These are phyloP conservation scores for Spea bombifrons DNA, from an alignment of 2,113 vertebrate species.

Conservation along the genomic window DNA sequence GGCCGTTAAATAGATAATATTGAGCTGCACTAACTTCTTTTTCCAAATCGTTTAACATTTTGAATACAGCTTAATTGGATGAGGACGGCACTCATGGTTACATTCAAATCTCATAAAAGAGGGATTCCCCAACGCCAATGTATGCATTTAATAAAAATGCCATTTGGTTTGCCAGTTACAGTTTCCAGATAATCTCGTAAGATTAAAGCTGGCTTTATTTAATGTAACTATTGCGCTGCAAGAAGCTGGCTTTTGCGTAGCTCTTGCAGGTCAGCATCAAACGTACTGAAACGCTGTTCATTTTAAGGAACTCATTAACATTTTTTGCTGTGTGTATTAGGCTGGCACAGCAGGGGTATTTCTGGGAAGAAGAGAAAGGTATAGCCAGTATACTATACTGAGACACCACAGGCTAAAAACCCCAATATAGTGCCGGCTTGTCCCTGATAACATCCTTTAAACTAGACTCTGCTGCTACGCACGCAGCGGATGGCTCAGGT, in stretches of 20 bases:
- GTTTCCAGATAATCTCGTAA: not conserved
- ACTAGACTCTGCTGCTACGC: conserved; percentile 6
- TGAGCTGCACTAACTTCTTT: conserved; percentile 59
- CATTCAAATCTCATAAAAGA: conserved; percentile 15
- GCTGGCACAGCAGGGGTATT: conserved; percentile 7
- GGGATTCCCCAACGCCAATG: not conserved
- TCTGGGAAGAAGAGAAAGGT: conserved; percentile 10
- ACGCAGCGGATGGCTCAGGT: conserved; percentile 16
- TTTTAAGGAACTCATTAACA: conserved; percentile 51
- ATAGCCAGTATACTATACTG: conserved; percentile 20
- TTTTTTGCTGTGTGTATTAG: conserved; percentile 48
- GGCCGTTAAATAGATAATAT: conserved; percentile 67
- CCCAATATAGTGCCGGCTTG: conserved; percentile 24
- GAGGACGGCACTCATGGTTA: conserved; percentile 54
- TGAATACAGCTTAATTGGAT: conserved; percentile 60
- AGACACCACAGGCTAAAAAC: conserved; percentile 26
- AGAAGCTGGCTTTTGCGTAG: not conserved
- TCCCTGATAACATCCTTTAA: conserved; percentile 52
- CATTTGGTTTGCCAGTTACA: not conserved
- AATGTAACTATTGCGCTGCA: not conserved
- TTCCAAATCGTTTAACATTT: conserved; percentile 65
- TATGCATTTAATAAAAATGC: no score
- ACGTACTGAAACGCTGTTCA: not conserved
- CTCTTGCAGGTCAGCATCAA: not conserved
- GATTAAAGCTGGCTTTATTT: not conserved